Conservation (phyloP, 2,888 invertebrate genomes). For the Germaria angustata region DNA sequence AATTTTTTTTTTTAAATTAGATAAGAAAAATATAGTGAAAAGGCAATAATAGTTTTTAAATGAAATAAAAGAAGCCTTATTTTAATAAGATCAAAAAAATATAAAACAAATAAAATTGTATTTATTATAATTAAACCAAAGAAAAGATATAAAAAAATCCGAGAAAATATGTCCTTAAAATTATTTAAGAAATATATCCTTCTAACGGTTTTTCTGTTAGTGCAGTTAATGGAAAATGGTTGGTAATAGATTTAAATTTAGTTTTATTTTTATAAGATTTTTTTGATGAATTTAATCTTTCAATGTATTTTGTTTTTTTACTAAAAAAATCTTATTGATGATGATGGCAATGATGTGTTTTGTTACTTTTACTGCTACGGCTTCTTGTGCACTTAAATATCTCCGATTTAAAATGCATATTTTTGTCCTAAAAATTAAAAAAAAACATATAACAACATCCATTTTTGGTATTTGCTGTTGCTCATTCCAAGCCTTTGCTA, state of each 20-base stretch:
- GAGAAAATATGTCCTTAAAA: conserved; percentile 51
- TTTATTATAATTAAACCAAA: neutral
- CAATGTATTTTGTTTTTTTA: neutral
- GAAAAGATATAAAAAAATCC: conserved; percentile 3
- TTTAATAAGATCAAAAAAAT: conserved; percentile 19
- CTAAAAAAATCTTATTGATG: conserved; percentile 8
- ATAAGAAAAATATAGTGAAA: conserved; percentile 13
- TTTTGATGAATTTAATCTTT: neutral
- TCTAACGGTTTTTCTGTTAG: conserved; percentile 68
- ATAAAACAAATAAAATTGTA: neutral
- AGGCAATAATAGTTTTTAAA: conserved; percentile 34
- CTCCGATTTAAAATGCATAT: neutral
- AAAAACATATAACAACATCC: neutral
- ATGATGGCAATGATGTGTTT: conserved; percentile 41
- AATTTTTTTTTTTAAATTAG: too few species aligned
- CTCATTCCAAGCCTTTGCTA: conserved; percentile 77
- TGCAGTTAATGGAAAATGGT: conserved; percentile 72
- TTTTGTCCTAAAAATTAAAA: conserved; percentile 10
- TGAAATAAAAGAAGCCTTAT: conserved; percentile 50
- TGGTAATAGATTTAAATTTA: conserved; percentile 62
- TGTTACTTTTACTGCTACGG: conserved; percentile 9
- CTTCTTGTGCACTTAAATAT: neutral
- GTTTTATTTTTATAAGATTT: neutral
- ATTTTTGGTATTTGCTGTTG: neutral
- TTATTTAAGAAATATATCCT: conserved; percentile 42